These are phyloP conservation scores for Trichosurus vulpecula DNA, from an alignment of 2,797 vertebrate species.

Conservation along the genomic window DNA sequence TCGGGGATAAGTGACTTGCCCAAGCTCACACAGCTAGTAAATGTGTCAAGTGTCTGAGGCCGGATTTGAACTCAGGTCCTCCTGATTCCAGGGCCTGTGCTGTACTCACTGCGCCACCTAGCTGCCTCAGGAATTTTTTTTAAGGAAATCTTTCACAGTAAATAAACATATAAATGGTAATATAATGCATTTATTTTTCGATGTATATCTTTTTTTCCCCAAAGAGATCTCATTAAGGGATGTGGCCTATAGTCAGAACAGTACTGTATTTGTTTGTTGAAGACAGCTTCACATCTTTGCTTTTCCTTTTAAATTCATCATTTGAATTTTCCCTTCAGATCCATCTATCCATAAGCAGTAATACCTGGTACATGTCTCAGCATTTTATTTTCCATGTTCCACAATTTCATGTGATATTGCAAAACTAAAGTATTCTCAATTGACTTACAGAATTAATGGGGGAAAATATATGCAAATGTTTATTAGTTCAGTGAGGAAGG, in stretches of 20 bases:
- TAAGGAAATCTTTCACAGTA: background rate
- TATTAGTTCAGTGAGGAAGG: background rate
- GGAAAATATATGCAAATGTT: background rate
- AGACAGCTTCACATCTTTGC: background rate
- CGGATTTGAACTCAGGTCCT: no score
- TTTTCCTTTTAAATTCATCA: background rate
- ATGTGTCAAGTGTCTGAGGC: no score
- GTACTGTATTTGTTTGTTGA: background rate
- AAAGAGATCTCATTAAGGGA: background rate
- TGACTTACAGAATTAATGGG: background rate
- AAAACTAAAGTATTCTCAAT: background rate
- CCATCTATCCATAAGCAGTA: background rate
- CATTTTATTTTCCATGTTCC: background rate
- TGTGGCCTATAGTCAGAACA: background rate
- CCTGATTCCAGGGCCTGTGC: no score
- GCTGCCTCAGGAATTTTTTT: no score
- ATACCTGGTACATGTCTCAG: background rate
- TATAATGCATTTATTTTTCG: background rate
- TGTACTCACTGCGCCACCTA: no score
- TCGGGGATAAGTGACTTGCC: no score
- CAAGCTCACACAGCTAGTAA: no score
- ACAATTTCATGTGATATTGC: background rate
- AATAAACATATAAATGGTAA: background rate
- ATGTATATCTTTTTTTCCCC: background rate
- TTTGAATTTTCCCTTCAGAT: background rate